These are phyloP conservation scores for Goniozus legneri DNA, from an alignment of 1,140 invertebrate species.

Conservation along the genomic window DNA sequence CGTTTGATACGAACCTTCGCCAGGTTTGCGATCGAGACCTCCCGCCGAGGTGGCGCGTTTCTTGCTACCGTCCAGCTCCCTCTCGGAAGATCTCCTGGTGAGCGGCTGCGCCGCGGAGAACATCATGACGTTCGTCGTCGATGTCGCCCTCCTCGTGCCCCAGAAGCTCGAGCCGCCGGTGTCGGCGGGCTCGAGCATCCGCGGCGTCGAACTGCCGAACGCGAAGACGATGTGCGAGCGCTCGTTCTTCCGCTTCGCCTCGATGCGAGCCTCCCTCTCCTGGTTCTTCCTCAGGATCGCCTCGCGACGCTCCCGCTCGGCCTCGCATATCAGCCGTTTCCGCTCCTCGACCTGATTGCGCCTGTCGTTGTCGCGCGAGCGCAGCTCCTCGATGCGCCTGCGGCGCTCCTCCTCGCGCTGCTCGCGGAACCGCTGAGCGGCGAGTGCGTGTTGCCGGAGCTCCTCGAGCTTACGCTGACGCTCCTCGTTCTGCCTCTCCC, in stretches of 20 bases:
- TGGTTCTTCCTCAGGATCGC: slow-evolving; percentile 79
- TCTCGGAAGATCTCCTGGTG: slow-evolving; percentile 76
- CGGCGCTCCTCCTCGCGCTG: slow-evolving; percentile 81
- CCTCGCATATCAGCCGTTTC: slow-evolving; percentile 82
- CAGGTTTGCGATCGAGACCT: slow-evolving; percentile 66
- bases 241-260: slow-evolving; percentile 69
- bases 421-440: slow-evolving; percentile 82
- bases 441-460: slow-evolving; percentile 78
- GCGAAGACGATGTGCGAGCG: slow-evolving; percentile 68
- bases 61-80: slow-evolving; percentile 77
- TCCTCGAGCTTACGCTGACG: slow-evolving; percentile 81
- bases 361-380: slow-evolving; percentile 71
- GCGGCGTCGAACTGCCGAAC: slow-evolving; percentile 84
- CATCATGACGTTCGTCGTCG: slow-evolving; percentile 79
- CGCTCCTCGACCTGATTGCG: slow-evolving; percentile 77
- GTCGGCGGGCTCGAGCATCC: slow-evolving; percentile 79
- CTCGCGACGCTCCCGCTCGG: slow-evolving; percentile 78
- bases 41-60: slow-evolving; percentile 76
- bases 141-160: slow-evolving; percentile 80
- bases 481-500: slow-evolving; percentile 82
- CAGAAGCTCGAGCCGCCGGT: slow-evolving; percentile 70
- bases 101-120: slow-evolving; percentile 67
- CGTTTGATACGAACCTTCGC: slow-evolving; percentile 65
- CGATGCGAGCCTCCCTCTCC: slow-evolving; percentile 78
- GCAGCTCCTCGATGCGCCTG: slow-evolving; percentile 75